Conservation (phyloP, 53 echinoderm and acorn worm species). For the Echinarachnius parma region DNA sequence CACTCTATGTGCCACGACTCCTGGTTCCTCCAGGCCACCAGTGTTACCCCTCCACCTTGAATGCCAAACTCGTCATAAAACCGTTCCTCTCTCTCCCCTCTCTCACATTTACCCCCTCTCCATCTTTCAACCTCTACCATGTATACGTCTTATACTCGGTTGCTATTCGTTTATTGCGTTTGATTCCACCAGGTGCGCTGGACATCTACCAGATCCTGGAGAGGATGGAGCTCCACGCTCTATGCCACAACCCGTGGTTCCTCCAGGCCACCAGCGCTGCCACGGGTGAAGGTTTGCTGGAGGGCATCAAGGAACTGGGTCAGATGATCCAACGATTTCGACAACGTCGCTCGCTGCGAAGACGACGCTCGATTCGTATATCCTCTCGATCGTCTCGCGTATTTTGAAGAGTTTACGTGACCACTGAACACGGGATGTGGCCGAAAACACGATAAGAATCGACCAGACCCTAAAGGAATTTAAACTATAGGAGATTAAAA, state of each 20-base stretch:
- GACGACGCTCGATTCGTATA: constrained; percentile 1
- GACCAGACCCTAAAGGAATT: no score
- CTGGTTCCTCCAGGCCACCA: constrained; percentile 74
- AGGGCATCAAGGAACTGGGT: constrained; percentile 62
- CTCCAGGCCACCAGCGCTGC: constrained; percentile 72
- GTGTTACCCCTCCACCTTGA: constrained; percentile 72
- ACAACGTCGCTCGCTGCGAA: constrained; percentile 24
- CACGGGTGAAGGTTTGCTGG: constrained; percentile 66
- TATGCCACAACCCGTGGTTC: constrained; percentile 65
- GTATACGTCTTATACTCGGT: no score
- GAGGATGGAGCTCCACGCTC: constrained; percentile 45
- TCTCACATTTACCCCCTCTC: not conserved
- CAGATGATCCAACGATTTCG: constrained; percentile 64
- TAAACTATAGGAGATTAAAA: no score
- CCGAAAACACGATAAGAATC: no score
- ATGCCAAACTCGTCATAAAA: no score
- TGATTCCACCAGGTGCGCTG: constrained; percentile 26
- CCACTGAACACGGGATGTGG: no score
- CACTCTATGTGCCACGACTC: constrained; percentile 52
- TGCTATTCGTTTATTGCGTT: not conserved
- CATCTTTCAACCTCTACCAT: not conserved
- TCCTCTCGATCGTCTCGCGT: no score
- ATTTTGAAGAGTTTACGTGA: no score
- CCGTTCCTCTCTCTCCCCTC: not conserved
- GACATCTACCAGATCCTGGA: constrained; percentile 53